Evolutionary conservation across 2,113 vertebrate species (phyloP), one percentile per base, ranked within the genome.

Genomic region (Cercocebus atys): DNA sequence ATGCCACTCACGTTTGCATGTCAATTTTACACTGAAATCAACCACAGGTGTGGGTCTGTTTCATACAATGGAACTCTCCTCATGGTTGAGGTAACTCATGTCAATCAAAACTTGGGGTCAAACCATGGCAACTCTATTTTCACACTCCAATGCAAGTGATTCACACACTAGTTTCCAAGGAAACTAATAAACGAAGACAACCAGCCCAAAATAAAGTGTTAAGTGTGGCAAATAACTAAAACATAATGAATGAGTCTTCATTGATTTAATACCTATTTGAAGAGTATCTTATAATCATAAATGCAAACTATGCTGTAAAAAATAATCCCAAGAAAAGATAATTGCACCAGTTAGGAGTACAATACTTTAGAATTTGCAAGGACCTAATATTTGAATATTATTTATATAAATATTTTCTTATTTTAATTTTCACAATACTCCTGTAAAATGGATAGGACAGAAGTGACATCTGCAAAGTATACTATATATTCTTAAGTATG

Each of bases 121-220:
- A 72, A 82, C 25, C 27, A 76, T 73, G 22, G 76, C 40, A 93
- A 73, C 25, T 96, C 25, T 78, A 27, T 91, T 97, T 96, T 93
- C 68, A 93, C 20, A 64, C 8, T 47, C 6, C 16, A 82, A 82
- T 70, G 52, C 18, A 83, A 89, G 4, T 78, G 20, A 91, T 80
- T 38, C 40, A 35, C 38, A 45, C 9, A 57, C 25, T 85, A 27
- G 86, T 95, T 94, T 80, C 76, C 47, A 94, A 75, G 81, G 38
- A 93, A 94, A 95, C 50, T 66, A 82, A 72, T 83, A 78, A 89
- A 93, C 5, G 5, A 89, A 92, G 43, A 72, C 23, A 84, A 86
- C 38, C 43, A 83, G 35, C 22, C 20, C 47, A 45, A 93, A 76
- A 64, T 18, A 93, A 57, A 93, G 6, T 76, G 14, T 72, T 70